Conservation (phyloP, 2,888 invertebrate genomes). For the Aspidiotus destructor region DNA sequence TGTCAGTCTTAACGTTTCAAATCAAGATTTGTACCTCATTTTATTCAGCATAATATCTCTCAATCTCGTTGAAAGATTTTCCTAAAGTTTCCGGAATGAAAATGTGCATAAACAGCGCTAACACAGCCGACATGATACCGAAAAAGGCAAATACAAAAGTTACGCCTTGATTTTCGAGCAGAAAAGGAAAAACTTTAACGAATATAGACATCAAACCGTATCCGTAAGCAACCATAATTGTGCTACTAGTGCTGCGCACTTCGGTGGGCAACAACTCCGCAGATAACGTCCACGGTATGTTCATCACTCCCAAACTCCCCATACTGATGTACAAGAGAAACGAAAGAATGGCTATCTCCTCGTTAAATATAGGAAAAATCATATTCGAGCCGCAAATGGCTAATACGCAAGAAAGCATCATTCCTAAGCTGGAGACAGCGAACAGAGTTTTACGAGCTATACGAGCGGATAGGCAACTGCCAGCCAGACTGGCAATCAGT, state of each 20-base stretch:
- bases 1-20: no score
- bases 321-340: conserved; percentile 48
- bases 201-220: conserved; percentile 49
- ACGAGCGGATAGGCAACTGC: conserved; percentile 45
- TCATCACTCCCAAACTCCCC: conserved; percentile 48
- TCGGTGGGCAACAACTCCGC: conserved; percentile 48
- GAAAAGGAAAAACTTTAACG: conserved; percentile 47
- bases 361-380: neutral
- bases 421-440: conserved; percentile 47
- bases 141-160: conserved; percentile 46
- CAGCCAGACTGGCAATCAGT: conserved; percentile 47
- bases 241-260: conserved; percentile 47
- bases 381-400: neutral
- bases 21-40: neutral
- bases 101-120: conserved; percentile 45
- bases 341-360: conserved; percentile 45
- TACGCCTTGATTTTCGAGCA: conserved; percentile 43
- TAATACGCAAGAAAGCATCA: conserved; percentile 41
- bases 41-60: conserved; percentile 36
- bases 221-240: conserved; percentile 47
- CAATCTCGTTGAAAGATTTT: conserved; percentile 49
- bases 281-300: conserved; percentile 52
- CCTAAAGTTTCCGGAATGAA: conserved; percentile 52
- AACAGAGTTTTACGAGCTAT: conserved; percentile 47
- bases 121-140: conserved; percentile 44